Conservation (phyloP, 2,797 vertebrate genomes). For the Coluber constrictor region DNA sequence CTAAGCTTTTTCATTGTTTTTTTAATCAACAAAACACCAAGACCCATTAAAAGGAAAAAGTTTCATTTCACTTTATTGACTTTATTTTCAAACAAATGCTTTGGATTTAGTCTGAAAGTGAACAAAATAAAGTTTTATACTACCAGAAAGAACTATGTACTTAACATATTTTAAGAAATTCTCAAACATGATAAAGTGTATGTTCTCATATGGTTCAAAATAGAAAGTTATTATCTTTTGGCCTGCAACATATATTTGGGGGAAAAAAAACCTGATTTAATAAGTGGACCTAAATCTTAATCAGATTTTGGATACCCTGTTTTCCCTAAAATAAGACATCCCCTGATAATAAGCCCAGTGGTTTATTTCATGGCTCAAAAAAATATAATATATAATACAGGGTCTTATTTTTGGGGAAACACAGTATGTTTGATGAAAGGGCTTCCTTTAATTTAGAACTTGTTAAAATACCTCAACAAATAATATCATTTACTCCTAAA, state of each 20-base stretch:
- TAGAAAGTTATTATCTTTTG: not conserved
- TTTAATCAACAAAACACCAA: not conserved
- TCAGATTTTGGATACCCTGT: not conserved
- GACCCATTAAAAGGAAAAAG: not conserved
- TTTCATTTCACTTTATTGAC: not conserved
- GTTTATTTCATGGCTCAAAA: no score
- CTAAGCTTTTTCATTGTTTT: slow-evolving; percentile 1
- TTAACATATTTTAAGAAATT: not conserved
- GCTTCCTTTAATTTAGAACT: slow-evolving; percentile 1
- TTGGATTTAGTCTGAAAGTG: slow-evolving; percentile 4
- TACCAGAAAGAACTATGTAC: not conserved
- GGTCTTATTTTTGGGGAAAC: no score
- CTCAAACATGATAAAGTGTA: not conserved
- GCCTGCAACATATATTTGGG: not conserved
- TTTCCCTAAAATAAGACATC: no score
- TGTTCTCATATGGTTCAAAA: not conserved
- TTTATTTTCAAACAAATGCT: not conserved
- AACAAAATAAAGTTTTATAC: not conserved
- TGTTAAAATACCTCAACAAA: slow-evolving; percentile 23
- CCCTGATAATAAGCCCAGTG: no score
- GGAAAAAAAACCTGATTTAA: no score
- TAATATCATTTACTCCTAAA: not conserved
- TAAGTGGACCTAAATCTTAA: no score
- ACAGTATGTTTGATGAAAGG: slow-evolving; percentile 7
- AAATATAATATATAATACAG: no score